Base-by-base conservation (phyloP, 2,797 vertebrate species). In the Micromesistius poutassou region DNA sequence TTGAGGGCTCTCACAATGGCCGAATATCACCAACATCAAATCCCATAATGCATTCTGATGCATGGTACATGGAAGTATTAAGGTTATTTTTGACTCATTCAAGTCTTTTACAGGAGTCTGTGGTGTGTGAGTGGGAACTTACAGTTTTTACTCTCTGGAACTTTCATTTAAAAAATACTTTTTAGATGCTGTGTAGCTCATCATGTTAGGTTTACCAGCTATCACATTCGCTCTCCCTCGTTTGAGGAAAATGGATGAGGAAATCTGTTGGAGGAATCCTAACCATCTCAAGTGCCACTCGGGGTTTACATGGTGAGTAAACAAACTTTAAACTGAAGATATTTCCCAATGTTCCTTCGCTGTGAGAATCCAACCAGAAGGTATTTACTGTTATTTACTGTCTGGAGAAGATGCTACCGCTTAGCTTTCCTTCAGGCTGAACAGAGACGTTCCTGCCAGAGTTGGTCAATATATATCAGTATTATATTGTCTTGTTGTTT, bases 41-140 rank as follows among this genome's bases (percentile, higher is more conserved):
- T 42, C 40, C 40, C 13, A 42, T 16, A 13, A 13, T 42, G 40
- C 14, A 42, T 4, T 42, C 13, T 42, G 40, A 42, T 16, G 14
- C 36, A 7, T 38, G 16, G 42, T 16, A 3, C 16, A 42, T 42
- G 40, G 12, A 13, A 42, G 3, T 50, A 50, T 22, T 50, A 16
- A 9, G 8, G 40, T 42, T 42, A 1, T 42, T 13, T 42, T 42
- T 42, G 2, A 42, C 40, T 42, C 9, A 1, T 9, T 42, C 33
- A 33, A 33, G 80, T 81, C 75, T 75, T 79, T 74, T 84, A 81
- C 79, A 79, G 50, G 72, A 76, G 79, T 76, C 74, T 75, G 68
- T 35, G 30, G 30, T 4, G 75, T 77, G 72, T 78, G 78, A 81
- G 73, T 30, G 78, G 70, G 55, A 81, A 75, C 78, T 83, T 74